These are phyloP conservation scores for Muricea muricata DNA, from an alignment of 92 coral and sea anemone genomes.

Conservation along the genomic window DNA sequence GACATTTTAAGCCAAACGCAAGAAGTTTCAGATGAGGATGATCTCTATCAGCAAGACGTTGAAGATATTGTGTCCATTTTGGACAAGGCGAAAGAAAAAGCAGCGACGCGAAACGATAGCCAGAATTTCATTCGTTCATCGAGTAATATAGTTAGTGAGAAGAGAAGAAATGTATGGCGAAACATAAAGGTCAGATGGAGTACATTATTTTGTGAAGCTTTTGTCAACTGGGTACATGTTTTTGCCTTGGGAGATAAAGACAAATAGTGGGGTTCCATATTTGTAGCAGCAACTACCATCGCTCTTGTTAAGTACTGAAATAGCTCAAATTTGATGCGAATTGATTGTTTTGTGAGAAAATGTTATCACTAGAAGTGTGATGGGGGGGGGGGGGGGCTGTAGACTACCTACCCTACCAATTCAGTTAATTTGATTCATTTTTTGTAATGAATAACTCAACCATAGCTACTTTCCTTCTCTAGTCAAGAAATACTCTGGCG, in stretches of 20 bases:
- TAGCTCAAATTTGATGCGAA: too few relatives aligned
- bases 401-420: too few relatives aligned
- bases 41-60: background rate
- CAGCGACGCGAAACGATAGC: slow-evolving; percentile 5
- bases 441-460: too few relatives aligned
- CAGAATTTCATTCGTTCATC: slow-evolving; percentile 21
- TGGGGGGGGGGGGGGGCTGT: too few relatives aligned
- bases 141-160: slow-evolving; percentile 14
- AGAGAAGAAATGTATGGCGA: background rate
- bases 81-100: background rate
- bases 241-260: background rate
- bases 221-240: too few relatives aligned
- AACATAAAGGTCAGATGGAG: background rate
- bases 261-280: background rate
- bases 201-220: background rate
- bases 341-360: too few relatives aligned
- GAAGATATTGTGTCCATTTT: slow-evolving; percentile 22
- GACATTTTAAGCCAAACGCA: background rate
- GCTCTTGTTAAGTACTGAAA: too few relatives aligned
- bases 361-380: too few relatives aligned
- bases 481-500: slow-evolving; percentile 3
- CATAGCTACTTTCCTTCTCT: background rate
- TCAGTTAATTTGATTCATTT: too few relatives aligned
- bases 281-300: background rate
- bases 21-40: slow-evolving; percentile 4